Evolutionary conservation across 2,797 vertebrate genomes (phyloP), one percentile per base, ranked within the genome.

Genomic region (Strix occidentalis): DNA sequence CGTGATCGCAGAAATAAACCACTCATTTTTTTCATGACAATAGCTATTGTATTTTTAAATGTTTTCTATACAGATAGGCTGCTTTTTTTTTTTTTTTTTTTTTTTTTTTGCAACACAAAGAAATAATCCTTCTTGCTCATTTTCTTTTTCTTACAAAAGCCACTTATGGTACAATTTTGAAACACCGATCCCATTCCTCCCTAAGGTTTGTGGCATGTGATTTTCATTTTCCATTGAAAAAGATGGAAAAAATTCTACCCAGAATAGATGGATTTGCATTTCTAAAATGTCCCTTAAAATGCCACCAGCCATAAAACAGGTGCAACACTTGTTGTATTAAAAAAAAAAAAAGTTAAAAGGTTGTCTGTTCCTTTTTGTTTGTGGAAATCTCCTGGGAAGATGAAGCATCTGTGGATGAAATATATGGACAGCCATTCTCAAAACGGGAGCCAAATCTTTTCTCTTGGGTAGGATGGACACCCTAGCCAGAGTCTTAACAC

Each of bases 161-260:
- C 46, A 63, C 4, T 29, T 43, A 24, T 70, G 18, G 13, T 56
- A 37, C 3, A 14, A 29, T 33, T 74, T 63, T 23, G 39, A 85
- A 91, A 72, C 0, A 2, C 12, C 2, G 3, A 14, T 75, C 15
- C 29, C 12, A 7, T n/a, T 75, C 15, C 12, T 81, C 20, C 26
- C 25, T 14, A 10, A 39, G 41, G 13, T 48, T 58, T 70, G 10
- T 43, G 39, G 29, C 43, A 35, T 17, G 12, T 48, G 35, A 23
- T 41, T 45, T 69, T 51, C 7, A 26, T 66, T 53, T 84, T 53
- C 24, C 7, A 14, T 6, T 69, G 50, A 56, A 90, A 92, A 72
- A 13, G 4, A 10, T 0, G 1, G 4, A 16, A 46, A 37, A 13
- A 57, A 29, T 13, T 24, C 6, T 25, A 74, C 9, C 5, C 5